phyloP scores from a whole-genome alignment of 2,888 invertebrate genomes.

The Spialia ferax region DNA sequence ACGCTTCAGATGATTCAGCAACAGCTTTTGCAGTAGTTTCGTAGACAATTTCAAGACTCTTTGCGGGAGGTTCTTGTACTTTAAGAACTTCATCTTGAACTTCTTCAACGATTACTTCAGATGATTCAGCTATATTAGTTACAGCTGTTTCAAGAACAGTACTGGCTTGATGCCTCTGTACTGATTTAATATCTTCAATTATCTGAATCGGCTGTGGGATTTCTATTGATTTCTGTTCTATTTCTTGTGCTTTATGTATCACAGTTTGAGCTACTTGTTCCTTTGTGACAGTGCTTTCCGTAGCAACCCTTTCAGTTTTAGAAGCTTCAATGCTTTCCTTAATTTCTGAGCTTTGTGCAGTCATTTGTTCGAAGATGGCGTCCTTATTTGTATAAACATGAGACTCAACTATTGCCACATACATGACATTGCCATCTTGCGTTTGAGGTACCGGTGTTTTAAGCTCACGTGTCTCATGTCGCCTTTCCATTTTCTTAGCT shows the following conservation, averaged over 20 bases:
- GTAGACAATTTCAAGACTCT: constrained; percentile 42
- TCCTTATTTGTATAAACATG: constrained; percentile 78
- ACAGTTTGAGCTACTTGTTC: constrained; percentile 33
- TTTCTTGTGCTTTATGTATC: constrained; percentile 28
- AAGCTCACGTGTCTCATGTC: constrained; percentile 51
- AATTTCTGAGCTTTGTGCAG: constrained; percentile 51
- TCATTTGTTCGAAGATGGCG: constrained; percentile 67
- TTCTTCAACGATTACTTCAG: constrained; percentile 50
- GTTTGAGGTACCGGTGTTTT: constrained; percentile 51
- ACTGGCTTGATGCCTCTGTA: constrained; percentile 44
- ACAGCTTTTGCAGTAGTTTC: constrained; percentile 38
- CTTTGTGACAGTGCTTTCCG: constrained; percentile 19
- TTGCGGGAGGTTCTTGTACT: constrained; percentile 48
- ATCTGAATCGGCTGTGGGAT: constrained; percentile 42
- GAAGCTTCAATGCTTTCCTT: constrained; percentile 29
- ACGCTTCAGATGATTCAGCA: constrained; percentile 49
- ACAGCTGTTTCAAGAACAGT: constrained; percentile 49
- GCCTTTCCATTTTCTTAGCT: constrained; percentile 47
- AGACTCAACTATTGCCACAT: constrained; percentile 76
- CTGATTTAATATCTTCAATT: constrained; percentile 44
- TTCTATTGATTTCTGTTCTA: constrained; percentile 29
- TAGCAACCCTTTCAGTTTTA: constrained; percentile 27
- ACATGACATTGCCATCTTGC: constrained; percentile 54
- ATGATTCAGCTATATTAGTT: constrained; percentile 49
- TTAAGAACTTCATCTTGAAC: constrained; percentile 49